Evolutionary conservation across 2,888 invertebrate species (phyloP), one percentile per base, ranked within the genome.

Genomic region (Diplolepis rosae): DNA sequence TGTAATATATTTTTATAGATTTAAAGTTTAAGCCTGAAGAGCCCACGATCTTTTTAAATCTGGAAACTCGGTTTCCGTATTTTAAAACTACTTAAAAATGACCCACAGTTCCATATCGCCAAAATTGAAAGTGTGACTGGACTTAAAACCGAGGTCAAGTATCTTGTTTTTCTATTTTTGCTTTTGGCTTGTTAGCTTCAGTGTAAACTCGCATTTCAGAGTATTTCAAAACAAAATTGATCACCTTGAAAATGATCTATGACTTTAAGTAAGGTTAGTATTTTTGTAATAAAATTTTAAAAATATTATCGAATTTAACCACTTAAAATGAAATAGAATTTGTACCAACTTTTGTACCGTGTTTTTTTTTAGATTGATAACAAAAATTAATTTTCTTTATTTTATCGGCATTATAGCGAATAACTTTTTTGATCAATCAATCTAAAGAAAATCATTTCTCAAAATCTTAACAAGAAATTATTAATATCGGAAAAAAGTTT

Each of bases 141-240:
- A 56, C 32, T 35, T 13, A 56, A 56, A 56, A 35, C n/a, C 56
- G 11, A 56, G 30, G 54, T 4, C 32, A 11, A 22, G 18, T 18
- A 51, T 27, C n/a, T 13, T 30, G 13, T 35, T 52, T 56, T 56
- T 35, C 56, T 56, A 56, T 56, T 56, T 56, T 39, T 35, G 35
- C 22, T 56, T 30, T 56, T 56, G 35, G 56, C 56, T 22, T 39
- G 35, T 56, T 35, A 35, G 35, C 35, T 56, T 56, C n/a, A 56
- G n/a, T 27, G 52, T n/a, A 28, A 7, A 0, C 28, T 52, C 28
- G 28, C n/a, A 24, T 24, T 35, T 56, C 24, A 35, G 6, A 22
- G 22, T 28, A 56, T 56, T 35, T 35, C 5, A 39, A 11, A 22
- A 35, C 11, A 45, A 45, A 22, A 22, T 45, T 9, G 18, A 15